Percentiles rank a stretch among this genome's conserved stretches.
phyloP scores from a whole-genome alignment of 1,140 invertebrate species.

The Brachionus paranguensis region DNA sequence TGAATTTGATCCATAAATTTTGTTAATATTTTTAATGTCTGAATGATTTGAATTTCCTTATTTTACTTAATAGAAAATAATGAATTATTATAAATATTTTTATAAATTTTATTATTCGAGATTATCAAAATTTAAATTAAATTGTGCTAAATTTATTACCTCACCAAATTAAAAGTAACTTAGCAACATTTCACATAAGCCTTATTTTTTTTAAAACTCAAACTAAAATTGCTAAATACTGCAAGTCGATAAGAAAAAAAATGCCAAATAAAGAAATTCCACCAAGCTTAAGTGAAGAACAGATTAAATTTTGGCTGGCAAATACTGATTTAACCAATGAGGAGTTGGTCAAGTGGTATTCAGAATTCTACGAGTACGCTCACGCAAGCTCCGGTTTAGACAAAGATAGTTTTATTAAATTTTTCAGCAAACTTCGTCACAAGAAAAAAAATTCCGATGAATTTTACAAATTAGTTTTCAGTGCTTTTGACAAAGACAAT shows the following conservation, averaged over 20 bases:
- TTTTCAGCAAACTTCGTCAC: not conserved
- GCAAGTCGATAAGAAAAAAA: not conserved
- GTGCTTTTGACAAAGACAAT: slow-evolving; percentile 27
- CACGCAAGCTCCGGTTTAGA: not conserved
- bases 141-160: not conserved
- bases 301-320: slow-evolving; percentile 18
- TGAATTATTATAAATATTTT: too few species aligned
- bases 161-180: not conserved
- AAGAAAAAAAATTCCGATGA: not conserved
- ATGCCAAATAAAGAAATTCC: not conserved
- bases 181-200: not conserved
- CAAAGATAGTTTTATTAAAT: slow-evolving; percentile 13
- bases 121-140: too few species aligned
- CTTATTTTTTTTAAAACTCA: not conserved
- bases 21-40: too few species aligned
- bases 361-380: not conserved
- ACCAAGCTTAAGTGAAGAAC: not conserved
- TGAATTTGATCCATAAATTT: too few species aligned
- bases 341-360: not conserved
- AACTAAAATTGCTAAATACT: not conserved
- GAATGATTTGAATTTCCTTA: too few species aligned
- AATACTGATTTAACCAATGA: slow-evolving; percentile 17
- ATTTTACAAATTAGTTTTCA: not conserved
- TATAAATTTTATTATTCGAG: too few species aligned
- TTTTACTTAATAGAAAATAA: too few species aligned